Conservation (phyloP, 2,113 vertebrate genomes). For the Lepidothrix coronata region DNA sequence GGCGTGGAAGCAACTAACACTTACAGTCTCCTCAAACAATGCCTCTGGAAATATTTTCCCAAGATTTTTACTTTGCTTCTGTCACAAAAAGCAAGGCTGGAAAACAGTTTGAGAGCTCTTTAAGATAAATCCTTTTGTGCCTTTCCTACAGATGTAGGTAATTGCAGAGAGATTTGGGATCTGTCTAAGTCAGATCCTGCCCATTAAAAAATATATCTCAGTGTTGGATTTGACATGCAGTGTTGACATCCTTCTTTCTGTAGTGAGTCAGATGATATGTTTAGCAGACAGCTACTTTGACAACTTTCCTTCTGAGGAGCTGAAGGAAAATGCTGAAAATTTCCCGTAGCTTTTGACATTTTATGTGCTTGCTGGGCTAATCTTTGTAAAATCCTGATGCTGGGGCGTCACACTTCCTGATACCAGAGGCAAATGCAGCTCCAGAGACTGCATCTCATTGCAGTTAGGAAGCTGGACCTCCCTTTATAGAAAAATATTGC, state of each 20-base stretch:
- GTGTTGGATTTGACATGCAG: conserved; percentile 51
- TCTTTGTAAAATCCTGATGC: not conserved
- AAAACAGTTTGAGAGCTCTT: conserved; percentile 13
- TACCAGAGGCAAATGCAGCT: not conserved
- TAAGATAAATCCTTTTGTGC: conserved; percentile 40
- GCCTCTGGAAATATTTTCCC: conserved; percentile 12
- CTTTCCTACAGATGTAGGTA: conserved; percentile 45
- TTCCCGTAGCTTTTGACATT: conserved; percentile 17
- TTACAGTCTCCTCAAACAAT: not conserved
- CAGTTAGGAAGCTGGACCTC: not conserved
- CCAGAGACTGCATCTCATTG: not conserved
- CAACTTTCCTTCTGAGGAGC: conserved; percentile 42
- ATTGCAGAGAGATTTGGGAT: conserved; percentile 66
- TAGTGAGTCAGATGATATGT: conserved; percentile 42
- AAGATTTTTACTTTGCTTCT: conserved; percentile 28
- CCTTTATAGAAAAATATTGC: not conserved
- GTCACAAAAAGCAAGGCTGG: conserved; percentile 4
- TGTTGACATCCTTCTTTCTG: conserved; percentile 59
- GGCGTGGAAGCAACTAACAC: not conserved
- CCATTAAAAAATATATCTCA: conserved; percentile 65
- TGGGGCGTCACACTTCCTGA: not conserved
- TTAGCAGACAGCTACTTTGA: conserved; percentile 63
- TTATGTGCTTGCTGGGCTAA: conserved; percentile 12
- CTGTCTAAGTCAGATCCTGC: conserved; percentile 60
- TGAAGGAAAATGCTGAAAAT: conserved; percentile 21